phyloP scores from a whole-genome alignment of 92 coral and sea anemone species.

The Palythoa heliodiscus region DNA sequence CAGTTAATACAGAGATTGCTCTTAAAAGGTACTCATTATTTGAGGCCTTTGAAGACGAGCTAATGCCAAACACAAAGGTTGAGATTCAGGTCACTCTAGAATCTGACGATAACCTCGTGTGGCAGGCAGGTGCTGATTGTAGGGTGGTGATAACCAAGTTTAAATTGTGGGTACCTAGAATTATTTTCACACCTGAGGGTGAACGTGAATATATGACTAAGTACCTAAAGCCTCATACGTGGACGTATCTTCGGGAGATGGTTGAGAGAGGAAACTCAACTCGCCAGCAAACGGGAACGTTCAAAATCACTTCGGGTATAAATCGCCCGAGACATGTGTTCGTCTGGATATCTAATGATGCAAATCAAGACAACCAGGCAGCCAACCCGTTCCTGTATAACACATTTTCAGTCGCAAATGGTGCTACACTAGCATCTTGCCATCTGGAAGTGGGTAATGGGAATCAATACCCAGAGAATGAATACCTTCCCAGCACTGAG shows the following conservation, averaged over 20 bases:
- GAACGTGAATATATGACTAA: neutral
- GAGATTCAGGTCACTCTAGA: neutral
- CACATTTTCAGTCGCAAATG: slow-evolving; percentile 2
- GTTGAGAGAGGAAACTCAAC: neutral
- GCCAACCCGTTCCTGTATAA: slow-evolving; percentile 44
- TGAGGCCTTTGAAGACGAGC: slow-evolving; percentile 28
- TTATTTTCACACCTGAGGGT: slow-evolving; percentile 29
- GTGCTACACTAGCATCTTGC: neutral
- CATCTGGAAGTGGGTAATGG: slow-evolving; percentile 31
- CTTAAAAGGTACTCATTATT: slow-evolving; percentile 22
- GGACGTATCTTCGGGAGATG: slow-evolving; percentile 31
- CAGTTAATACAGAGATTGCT: neutral
- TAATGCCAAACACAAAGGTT: slow-evolving; percentile 12
- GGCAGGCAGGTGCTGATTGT: slow-evolving; percentile 44
- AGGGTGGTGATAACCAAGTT: slow-evolving; percentile 8
- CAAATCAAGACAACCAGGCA: slow-evolving; percentile 20
- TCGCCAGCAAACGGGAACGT: slow-evolving; percentile 29
- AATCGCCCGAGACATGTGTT: slow-evolving; percentile 40
- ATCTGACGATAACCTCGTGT: slow-evolving; percentile 5
- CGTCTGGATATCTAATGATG: slow-evolving; percentile 33
- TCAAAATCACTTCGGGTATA: slow-evolving; percentile 17
- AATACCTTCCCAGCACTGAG: slow-evolving; percentile 3
- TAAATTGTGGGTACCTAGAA: slow-evolving; percentile 15
- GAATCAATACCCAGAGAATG: neutral
- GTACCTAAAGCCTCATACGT: neutral